These are phyloP conservation scores for Lochmaea crataegi DNA, from an alignment of 2,888 invertebrate genomes.

Conservation along the genomic window DNA sequence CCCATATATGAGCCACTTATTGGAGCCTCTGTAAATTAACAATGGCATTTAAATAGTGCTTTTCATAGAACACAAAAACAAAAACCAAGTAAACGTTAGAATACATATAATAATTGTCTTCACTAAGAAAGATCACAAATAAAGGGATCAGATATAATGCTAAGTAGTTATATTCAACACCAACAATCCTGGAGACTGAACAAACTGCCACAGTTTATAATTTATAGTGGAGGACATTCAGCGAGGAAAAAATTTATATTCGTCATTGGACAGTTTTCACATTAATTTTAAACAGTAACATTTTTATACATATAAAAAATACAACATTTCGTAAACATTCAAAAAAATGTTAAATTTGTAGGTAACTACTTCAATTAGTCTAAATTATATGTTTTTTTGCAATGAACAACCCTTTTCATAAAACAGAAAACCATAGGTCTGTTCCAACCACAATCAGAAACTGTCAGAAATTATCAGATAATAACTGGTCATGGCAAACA, in stretches of 20 bases:
- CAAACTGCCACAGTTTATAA: neutral
- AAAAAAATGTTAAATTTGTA: neutral
- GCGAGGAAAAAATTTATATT: neutral
- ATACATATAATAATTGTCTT: too few relatives aligned
- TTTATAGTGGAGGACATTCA: neutral
- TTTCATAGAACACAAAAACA: constrained; percentile 38
- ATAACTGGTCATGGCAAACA: too few relatives aligned
- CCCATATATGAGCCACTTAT: constrained; percentile 54
- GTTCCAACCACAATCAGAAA: too few relatives aligned
- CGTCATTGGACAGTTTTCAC: too few relatives aligned
- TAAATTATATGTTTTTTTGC: too few relatives aligned
- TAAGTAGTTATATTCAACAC: neutral
- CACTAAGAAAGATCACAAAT: neutral
- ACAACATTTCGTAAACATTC: neutral
- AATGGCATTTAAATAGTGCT: constrained; percentile 64
- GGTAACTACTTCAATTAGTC: too few relatives aligned
- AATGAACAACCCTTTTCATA: too few relatives aligned
- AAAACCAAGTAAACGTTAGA: constrained; percentile 42
- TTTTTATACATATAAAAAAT: neutral
- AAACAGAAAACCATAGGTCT: too few relatives aligned
- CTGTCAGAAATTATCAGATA: too few relatives aligned
- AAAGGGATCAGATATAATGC: neutral
- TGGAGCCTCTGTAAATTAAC: constrained; percentile 66
- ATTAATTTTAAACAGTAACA: neutral
- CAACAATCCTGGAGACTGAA: neutral